Percentiles rank a stretch among this genome's conserved stretches.
Conservation (phyloP, 2,113 vertebrate species). For the Petroica traversi region DNA sequence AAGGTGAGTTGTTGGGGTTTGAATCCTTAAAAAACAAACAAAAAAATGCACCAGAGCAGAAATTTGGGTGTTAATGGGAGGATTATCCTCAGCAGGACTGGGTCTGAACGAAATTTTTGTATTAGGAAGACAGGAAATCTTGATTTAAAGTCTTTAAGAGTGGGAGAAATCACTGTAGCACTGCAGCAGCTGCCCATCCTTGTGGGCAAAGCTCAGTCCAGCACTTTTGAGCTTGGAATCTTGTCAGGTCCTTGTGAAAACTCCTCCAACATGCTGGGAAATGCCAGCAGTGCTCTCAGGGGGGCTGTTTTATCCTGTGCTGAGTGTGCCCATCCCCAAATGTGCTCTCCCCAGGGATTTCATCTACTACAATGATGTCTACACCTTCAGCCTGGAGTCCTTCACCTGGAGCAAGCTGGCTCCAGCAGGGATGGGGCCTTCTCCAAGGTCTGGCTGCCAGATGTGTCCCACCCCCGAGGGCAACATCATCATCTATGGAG, state of each 20-base stretch:
- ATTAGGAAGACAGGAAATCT: not conserved
- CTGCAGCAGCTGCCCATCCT: not conserved
- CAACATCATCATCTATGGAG: conserved; percentile 86
- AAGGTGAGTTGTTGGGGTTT: conserved; percentile 71
- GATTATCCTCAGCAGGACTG: not conserved
- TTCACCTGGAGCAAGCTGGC: conserved; percentile 86
- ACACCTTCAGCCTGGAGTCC: conserved; percentile 89
- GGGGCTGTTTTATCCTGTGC: not conserved
- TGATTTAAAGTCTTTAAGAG: not conserved
- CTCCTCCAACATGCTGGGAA: not conserved
- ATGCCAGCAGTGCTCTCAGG: not conserved
- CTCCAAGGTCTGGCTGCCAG: conserved; percentile 87
- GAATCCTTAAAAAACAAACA: not conserved
- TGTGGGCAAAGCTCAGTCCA: not conserved
- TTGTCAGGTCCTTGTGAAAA: not conserved
- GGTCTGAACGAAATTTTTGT: not conserved
- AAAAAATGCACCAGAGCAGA: not conserved
- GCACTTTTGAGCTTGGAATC: not conserved
- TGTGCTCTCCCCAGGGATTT: conserved; percentile 81
- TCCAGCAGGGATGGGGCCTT: conserved; percentile 79
- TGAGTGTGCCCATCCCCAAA: not conserved
- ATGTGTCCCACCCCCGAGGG: conserved; percentile 84
- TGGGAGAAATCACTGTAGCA: not conserved
- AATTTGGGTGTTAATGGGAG: not conserved
- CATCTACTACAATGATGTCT: conserved; percentile 91